Percentiles rank a stretch among this genome's conserved stretches.
These are phyloP conservation scores for Oncorhynchus gorbuscha DNA, from an alignment of 2,113 vertebrate genomes.

Conservation along the genomic window DNA sequence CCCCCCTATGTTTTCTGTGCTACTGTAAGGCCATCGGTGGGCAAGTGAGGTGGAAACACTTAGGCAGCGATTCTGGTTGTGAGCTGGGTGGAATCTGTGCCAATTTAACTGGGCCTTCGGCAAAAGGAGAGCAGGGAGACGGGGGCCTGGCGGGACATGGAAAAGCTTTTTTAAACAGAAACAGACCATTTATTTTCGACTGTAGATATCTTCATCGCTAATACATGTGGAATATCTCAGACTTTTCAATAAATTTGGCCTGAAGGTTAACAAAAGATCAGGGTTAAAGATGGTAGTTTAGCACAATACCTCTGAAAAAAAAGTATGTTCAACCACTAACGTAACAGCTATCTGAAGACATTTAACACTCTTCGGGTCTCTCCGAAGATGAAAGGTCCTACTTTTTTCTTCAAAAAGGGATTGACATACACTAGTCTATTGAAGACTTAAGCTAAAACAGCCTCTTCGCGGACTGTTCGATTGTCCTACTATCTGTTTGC, in stretches of 20 bases:
- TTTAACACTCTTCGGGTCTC: too few relatives aligned
- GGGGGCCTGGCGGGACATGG: not conserved
- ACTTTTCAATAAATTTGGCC: too few relatives aligned
- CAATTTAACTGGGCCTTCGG: slow-evolving; percentile 60
- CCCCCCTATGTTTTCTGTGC: slow-evolving; percentile 24
- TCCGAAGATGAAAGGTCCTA: too few relatives aligned
- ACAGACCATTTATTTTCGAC: slow-evolving; percentile 17
- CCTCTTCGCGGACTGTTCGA: not conserved
- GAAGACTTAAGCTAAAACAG: too few relatives aligned
- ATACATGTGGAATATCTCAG: too few relatives aligned
- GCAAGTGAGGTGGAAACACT: slow-evolving; percentile 66
- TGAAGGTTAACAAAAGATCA: too few relatives aligned
- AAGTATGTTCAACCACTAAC: too few relatives aligned
- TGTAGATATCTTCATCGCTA: not conserved
- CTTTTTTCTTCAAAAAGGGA: too few relatives aligned
- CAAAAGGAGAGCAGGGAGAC: slow-evolving; percentile 32
- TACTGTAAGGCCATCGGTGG: slow-evolving; percentile 48
- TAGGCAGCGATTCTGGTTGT: slow-evolving; percentile 60
- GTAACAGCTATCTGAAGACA: too few relatives aligned
- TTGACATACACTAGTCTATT: too few relatives aligned
- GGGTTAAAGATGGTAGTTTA: too few relatives aligned
- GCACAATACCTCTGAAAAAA: too few relatives aligned
- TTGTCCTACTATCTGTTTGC: not conserved
- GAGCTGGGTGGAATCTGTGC: slow-evolving; percentile 50
- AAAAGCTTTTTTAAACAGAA: slow-evolving; percentile 41